Evolutionary conservation across 1,140 invertebrate genomes (phyloP).

Genomic region (Lamellibrachia luymesi): DNA sequence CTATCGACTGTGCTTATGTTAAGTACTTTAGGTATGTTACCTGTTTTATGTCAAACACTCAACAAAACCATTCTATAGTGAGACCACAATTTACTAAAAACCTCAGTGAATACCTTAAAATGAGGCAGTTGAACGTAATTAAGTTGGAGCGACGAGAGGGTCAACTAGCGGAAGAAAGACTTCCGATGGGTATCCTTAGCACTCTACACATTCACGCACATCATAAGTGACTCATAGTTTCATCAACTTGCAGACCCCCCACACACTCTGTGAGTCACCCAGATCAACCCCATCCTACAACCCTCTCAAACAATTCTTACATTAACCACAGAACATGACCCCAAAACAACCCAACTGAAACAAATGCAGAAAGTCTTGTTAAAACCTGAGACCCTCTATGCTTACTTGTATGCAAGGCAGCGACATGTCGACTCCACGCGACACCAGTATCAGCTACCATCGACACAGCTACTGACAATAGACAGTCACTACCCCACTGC

Average conservation of each 20-base stretch:
- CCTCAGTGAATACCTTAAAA: neutral
- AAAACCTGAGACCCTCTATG: neutral
- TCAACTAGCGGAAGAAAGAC: neutral
- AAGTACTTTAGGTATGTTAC: too few species aligned
- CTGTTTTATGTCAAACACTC: neutral
- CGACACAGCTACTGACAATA: neutral
- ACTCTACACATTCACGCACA: neutral
- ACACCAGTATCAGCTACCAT: neutral
- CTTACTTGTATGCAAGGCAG: neutral
- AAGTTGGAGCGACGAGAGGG: neutral
- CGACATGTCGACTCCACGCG: neutral
- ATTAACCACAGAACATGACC: neutral
- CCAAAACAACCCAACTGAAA: neutral
- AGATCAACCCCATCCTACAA: neutral
- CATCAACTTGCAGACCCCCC: neutral
- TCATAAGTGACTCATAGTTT: neutral
- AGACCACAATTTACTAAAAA: neutral
- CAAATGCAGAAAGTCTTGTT: neutral
- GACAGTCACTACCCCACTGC: neutral
- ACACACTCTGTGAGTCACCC: neutral
- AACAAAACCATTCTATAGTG: neutral
- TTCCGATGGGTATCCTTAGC: neutral
- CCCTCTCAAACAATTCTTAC: neutral
- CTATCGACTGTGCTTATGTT: too few species aligned
- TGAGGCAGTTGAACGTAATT: neutral